phyloP scores from a whole-genome alignment of 2,113 vertebrate genomes.

The Stegostoma tigrinum region DNA sequence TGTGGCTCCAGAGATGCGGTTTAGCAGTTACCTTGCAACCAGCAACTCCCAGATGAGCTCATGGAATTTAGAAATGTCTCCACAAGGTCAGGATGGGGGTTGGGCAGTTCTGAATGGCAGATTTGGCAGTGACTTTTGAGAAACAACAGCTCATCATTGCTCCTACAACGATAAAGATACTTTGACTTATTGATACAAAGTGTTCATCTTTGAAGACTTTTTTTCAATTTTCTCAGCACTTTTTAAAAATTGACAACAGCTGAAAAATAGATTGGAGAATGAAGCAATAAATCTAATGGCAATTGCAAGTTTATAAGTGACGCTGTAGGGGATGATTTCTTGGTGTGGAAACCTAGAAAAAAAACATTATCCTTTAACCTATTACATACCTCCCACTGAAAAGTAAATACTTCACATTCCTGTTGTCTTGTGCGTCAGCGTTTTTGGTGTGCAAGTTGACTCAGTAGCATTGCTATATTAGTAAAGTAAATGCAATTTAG shows the following conservation, averaged over 20 bases:
- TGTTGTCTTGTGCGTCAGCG: background rate
- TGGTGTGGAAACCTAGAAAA: background rate
- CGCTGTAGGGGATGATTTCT: background rate
- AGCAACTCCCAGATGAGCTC: constrained; percentile 17
- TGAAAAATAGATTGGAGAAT: background rate
- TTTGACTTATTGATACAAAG: background rate
- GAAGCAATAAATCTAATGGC: background rate
- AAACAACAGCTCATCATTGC: background rate
- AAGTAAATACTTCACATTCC: constrained; percentile 25
- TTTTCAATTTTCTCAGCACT: background rate
- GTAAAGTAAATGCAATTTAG: background rate
- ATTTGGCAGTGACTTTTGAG: background rate
- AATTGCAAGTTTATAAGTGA: background rate
- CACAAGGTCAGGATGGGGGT: background rate
- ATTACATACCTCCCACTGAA: constrained; percentile 2
- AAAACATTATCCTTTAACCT: background rate
- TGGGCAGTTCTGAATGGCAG: background rate
- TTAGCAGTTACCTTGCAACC: background rate
- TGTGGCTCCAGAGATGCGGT: background rate
- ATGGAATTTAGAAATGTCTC: background rate
- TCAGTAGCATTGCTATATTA: background rate
- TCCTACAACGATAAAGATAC: background rate
- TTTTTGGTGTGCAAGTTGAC: background rate
- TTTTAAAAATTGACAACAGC: background rate
- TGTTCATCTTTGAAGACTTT: background rate